Conservation (phyloP, 2,888 invertebrate genomes). For the Vanessa cardui region DNA sequence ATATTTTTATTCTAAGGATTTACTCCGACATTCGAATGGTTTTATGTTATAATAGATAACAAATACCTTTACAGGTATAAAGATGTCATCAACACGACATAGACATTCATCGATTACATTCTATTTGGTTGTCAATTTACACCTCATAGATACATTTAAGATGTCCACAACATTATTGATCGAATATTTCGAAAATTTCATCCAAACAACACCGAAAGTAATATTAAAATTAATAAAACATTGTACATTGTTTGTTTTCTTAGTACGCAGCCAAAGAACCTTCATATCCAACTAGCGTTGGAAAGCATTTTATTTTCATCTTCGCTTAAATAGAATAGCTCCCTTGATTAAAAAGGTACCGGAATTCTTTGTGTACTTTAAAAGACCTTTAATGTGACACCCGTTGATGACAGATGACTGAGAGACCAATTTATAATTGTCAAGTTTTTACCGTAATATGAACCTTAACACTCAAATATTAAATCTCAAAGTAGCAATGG, state of each 20-base stretch:
- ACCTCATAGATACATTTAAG: constrained; percentile 43
- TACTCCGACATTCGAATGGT: not conserved
- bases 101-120: constrained; percentile 30
- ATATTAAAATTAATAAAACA: not conserved
- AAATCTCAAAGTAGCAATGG: constrained; percentile 30
- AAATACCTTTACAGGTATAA: constrained; percentile 16
- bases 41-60: constrained; percentile 12
- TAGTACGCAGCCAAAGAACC: not conserved
- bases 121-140: constrained; percentile 54
- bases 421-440: constrained; percentile 35
- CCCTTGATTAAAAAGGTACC: constrained; percentile 55
- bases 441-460: constrained; percentile 30
- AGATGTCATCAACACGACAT: constrained; percentile 22
- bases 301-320: constrained; percentile 7
- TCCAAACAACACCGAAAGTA: not conserved
- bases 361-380: constrained; percentile 52
- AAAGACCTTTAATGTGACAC: constrained; percentile 70
- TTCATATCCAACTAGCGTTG: constrained; percentile 30
- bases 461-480: constrained; percentile 34
- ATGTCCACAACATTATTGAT: constrained; percentile 43
- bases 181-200: constrained; percentile 31
- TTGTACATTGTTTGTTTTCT: constrained; percentile 18
- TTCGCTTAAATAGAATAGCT: constrained; percentile 42
- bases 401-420: constrained; percentile 74
- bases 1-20: too few relatives aligned